Evolutionary conservation across 2,888 invertebrate species (phyloP), one percentile per base, ranked within the genome.

Genomic region (Heteropelma amictum): DNA sequence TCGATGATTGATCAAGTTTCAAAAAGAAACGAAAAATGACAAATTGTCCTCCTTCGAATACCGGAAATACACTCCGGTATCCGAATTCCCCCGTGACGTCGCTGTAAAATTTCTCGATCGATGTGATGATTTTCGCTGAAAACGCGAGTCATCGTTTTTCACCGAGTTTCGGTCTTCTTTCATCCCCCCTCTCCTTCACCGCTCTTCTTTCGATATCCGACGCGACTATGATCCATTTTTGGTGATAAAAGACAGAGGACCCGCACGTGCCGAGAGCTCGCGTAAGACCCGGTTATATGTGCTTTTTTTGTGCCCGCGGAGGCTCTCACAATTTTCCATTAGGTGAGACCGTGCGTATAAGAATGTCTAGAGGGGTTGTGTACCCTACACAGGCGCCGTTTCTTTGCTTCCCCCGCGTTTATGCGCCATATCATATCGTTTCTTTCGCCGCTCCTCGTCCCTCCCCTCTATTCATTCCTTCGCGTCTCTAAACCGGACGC

Each of bases 241-340:
- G n/a, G 77, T 72, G 70, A 60, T 14, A 21, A 58, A 56, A 40
- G 64, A 49, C 64, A 53, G 64, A 38, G 38, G 33, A 65, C 38
- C 51, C 58, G 45, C 28, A 77, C 21, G 64, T 40, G 54, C 33
- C 19, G 33, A 30, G 35, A 54, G 45, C 54, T 60, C 56, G 67
- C 49, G 58, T 75, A 79, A 73, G 75, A 70, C 40, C 73, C 40
- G 56, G 49, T 51, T 72, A 71, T 67, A 60, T 72, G 72, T 65
- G 63, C 72, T n/a, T 77, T 77, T 72, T 65, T 74, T 65, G 61
- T 78, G 70, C 71, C n/a, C n/a, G n/a, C n/a, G n/a, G n/a, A n/a
- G 72, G 65, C 77, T 49, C 26, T 71, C 81, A 85, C 86, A 87
- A 86, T 85, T 87, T 65, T 81, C 83, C 84, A 86, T 86, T 87